A percentile compares a stretch with the other conserved stretches of the same genome.
Evolutionary conservation across 2,797 vertebrate genomes (phyloP).

Genomic region (Cetoscarus ocellatus): DNA sequence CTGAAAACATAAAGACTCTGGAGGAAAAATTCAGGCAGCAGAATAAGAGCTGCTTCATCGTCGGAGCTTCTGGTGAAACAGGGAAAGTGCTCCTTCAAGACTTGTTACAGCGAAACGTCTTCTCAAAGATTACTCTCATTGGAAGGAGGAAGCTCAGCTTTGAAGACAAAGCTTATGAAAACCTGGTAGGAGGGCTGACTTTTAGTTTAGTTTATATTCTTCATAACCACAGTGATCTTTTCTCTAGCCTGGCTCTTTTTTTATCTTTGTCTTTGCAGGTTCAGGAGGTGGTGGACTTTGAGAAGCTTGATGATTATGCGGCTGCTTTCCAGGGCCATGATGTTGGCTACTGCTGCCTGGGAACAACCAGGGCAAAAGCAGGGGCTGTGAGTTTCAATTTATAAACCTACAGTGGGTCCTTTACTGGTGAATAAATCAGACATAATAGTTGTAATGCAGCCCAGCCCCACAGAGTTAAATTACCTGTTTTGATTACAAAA

Average conservation of each 20-base stretch:
- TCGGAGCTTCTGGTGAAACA: constrained; percentile 92
- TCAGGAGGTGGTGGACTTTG: constrained; percentile 95
- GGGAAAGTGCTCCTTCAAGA: constrained; percentile 87
- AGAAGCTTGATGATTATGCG: constrained; percentile 89
- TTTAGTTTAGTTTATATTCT: rapidly evolving
- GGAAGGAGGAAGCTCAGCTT: constrained; percentile 88
- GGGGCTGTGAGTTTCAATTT: constrained; percentile 86
- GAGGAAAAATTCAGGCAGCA: constrained; percentile 81
- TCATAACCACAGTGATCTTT: not conserved
- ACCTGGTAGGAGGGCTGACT: constrained; percentile 73
- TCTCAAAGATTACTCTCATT: constrained; percentile 90
- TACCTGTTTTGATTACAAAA: not conserved
- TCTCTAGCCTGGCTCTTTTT: not conserved
- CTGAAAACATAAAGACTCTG: constrained; percentile 69
- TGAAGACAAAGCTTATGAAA: constrained; percentile 78
- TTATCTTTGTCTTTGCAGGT: constrained; percentile 72
- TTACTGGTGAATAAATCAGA: not conserved
- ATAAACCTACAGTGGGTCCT: not conserved
- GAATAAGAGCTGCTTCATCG: constrained; percentile 89
- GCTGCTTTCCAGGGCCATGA: constrained; percentile 92
- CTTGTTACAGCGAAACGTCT: constrained; percentile 84
- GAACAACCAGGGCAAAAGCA: constrained; percentile 91
- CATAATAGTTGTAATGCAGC: not conserved
- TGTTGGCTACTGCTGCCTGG: constrained; percentile 96
- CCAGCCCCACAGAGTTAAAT: not conserved